Evolutionary conservation across 2,797 vertebrate species (phyloP), one percentile per base, ranked within the genome.

Genomic region (Acrossocheilus fasciatus): DNA sequence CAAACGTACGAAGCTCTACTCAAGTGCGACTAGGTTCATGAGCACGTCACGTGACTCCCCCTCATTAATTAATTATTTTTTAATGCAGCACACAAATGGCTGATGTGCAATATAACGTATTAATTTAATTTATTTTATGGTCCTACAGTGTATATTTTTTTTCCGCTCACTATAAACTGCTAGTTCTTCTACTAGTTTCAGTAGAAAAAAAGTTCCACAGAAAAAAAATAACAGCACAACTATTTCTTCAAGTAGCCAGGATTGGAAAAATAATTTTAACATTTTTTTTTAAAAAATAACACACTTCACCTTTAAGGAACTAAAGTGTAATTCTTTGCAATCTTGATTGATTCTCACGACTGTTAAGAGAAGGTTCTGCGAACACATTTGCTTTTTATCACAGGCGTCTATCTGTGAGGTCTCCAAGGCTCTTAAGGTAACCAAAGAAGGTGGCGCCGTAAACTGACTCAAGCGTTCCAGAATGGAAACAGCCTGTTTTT

Each of bases 401-500:
- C 10, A 30, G 79, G 2, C 20, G 18, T 30, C 84, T 64, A 50
- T 86, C 43, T 74, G 78, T 75, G 74, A 73, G 52, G 74, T 83
- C 86, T 83, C 17, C 2, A 34, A 68, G 64, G 80, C 64, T 79
- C 52, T 68, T 54, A n/a, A 77, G 68, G 75, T 62, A 54, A 79
- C 76, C 23, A 41, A 47, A 84, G 41, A 83, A 50, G 64, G 66
- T 77, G 69, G 39, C 6, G 52, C 52, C 11, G 50, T 79, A 75
- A 86, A 47, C 47, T 45, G 34, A 82, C 78, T 78, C 54, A 34
- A 62, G 39, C 17, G 64, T 50, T 85, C 39, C 26, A 82, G 45
- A 59, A 50, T 68, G 62, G 74, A 78, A 86, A 76, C n/a, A 34
- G 54, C 34, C 23, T 45, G 83, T 59, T 83, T 78, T 39, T 70